phyloP scores from a whole-genome alignment of 2,888 invertebrate genomes.

The Hyposoter dolosus region DNA sequence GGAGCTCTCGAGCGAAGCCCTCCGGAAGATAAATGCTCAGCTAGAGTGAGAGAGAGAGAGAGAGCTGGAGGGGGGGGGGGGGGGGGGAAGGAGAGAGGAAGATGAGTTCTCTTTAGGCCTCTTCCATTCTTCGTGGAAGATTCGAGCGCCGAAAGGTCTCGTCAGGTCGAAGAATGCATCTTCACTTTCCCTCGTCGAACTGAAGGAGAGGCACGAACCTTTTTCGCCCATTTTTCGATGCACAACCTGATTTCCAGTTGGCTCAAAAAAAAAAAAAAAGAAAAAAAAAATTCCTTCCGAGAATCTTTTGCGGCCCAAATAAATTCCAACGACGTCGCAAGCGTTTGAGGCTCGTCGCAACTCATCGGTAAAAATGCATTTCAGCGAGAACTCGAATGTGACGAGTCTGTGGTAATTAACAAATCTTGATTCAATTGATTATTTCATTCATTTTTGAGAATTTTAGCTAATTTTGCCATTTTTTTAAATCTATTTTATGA shows the following conservation, averaged over 20 bases:
- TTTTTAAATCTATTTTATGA: too few species aligned
- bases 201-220: conserved; percentile 4
- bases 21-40: conserved; percentile 30
- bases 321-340: conserved; percentile 34
- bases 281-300: conserved; percentile 47
- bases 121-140: conserved; percentile 58
- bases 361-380: conserved; percentile 15
- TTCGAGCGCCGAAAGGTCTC: conserved; percentile 61
- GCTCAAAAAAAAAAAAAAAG: background rate
- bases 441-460: background rate
- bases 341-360: background rate
- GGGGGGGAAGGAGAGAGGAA: background rate
- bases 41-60: background rate
- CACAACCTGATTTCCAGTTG: conserved; percentile 47
- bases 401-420: background rate
- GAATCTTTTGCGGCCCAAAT: conserved; percentile 52
- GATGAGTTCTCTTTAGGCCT: conserved; percentile 21
- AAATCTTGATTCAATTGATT: conserved; percentile 2
- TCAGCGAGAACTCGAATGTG: background rate
- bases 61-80: background rate
- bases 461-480: too few species aligned
- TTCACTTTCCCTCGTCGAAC: conserved; percentile 67
- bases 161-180: conserved; percentile 67
- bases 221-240: conserved; percentile 54
- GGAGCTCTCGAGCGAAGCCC: conserved; percentile 19